Conservation (phyloP, 2,113 vertebrate genomes). For the Mus pahari region DNA sequence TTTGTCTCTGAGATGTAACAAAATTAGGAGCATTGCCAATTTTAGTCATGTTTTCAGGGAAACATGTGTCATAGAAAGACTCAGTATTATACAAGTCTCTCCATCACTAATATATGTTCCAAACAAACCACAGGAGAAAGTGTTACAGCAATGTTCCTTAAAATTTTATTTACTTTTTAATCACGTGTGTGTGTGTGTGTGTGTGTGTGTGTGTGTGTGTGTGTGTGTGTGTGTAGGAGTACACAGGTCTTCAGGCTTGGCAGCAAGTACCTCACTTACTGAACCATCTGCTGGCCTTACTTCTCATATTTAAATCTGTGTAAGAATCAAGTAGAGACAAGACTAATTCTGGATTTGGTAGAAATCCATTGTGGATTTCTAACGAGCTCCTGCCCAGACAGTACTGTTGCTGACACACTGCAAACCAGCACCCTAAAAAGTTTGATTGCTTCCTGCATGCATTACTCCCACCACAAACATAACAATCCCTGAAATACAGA, state of each 20-base stretch:
- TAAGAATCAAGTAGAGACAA: not conserved
- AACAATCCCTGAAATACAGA: not conserved
- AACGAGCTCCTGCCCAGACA: not conserved
- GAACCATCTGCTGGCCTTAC: not conserved
- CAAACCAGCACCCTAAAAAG: not conserved
- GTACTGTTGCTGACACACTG: not conserved
- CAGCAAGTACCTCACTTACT: not conserved
- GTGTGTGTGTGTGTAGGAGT: not conserved
- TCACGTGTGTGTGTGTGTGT: not conserved
- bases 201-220: not conserved
- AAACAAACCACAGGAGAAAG: conserved; percentile 9
- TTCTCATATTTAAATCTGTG: conserved; percentile 18
- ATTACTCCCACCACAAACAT: not conserved
- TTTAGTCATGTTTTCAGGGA: conserved; percentile 33
- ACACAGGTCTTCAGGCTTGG: not conserved
- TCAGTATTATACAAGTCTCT: not conserved
- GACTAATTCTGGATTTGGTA: conserved; percentile 22
- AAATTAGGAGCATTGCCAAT: not conserved
- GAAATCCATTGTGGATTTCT: not conserved
- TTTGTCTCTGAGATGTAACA: not conserved
- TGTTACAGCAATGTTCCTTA: not conserved
- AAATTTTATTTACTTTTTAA: not conserved
- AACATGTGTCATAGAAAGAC: conserved; percentile 6
- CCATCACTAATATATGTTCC: not conserved
- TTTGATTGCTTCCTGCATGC: not conserved